Base-by-base conservation (phyloP, 2,888 invertebrate genomes). In the Scaptodrosophila latifasciaeformis region DNA sequence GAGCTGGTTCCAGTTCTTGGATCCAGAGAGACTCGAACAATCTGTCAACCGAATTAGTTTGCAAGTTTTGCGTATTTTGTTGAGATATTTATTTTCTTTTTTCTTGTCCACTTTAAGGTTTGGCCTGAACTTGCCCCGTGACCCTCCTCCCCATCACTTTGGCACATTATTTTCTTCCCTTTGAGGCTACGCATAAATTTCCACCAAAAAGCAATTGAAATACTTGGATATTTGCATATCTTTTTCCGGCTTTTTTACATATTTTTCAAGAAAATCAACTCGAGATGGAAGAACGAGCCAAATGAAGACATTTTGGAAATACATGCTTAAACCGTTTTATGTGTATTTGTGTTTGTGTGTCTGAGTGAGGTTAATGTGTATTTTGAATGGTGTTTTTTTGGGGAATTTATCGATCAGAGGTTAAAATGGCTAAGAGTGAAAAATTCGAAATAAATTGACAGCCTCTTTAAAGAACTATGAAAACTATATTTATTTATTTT, bases 11-110 rank as follows among this genome's bases (percentile, higher is more conserved):
- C 2, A 12, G n/a, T n/a, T n/a, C n/a, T n/a, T n/a, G n/a, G n/a
- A n/a, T n/a, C n/a, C n/a, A n/a, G 10, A 54, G 61, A 55, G 75
- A 68, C 52, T 76, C n/a, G 31, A 31, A n/a, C 2, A 12, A n/a
- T 5, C 31, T 31, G 31, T 31, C 31, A 27, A 71, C 62, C 62
- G 67, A 67, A 72, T 70, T 76, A 70, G 74, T 72, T 78, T 66
- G 70, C 62, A 60, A 80, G 74, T 75, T n/a, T 79, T 70, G 70
- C 70, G 80, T 68, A 77, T 80, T 80, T 69, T 72, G 65, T 71
- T 67, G 65, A 62, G 59, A 63, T 70, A 65, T 68, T 63, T 60
- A n/a, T 55, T 63, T 67, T 61, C 63, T 65, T 63, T 54, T 49
- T 65, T 49, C 19, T 37, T 12, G 49, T 42, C 27, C 40, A 40